Conservation (phyloP, 2,888 invertebrate genomes). For the Ophion obscuratus region DNA sequence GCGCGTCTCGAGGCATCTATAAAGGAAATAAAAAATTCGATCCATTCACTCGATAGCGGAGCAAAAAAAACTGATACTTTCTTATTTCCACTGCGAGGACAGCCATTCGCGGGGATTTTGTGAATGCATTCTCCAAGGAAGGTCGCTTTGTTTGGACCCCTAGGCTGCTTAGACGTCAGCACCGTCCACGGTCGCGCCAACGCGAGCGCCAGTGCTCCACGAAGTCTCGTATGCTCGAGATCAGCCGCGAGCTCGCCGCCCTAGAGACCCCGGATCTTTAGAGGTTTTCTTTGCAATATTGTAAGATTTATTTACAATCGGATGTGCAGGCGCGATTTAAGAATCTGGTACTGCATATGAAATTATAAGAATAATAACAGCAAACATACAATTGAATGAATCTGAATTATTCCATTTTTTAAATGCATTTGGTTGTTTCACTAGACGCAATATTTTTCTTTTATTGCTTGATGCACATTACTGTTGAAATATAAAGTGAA, state of each 20-base stretch:
- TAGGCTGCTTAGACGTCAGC: slow-evolving; percentile 23
- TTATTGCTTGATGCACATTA: too few species aligned
- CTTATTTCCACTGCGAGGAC: not conserved
- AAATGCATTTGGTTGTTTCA: not conserved
- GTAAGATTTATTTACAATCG: not conserved
- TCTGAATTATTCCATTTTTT: not conserved
- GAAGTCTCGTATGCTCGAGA: slow-evolving; percentile 25
- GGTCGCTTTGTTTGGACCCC: not conserved
- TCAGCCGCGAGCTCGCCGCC: not conserved
- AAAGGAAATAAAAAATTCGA: not conserved
- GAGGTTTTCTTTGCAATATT: not conserved
- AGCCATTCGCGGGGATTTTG: not conserved
- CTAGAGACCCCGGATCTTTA: not conserved
- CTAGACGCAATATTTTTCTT: too few species aligned
- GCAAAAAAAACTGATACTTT: not conserved
- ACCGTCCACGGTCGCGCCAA: slow-evolving; percentile 12
- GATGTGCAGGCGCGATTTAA: not conserved
- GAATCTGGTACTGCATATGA: not conserved
- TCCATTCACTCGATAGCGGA: not conserved
- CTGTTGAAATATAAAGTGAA: not conserved
- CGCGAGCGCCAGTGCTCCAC: slow-evolving; percentile 18
- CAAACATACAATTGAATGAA: not conserved
- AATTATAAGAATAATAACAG: not conserved
- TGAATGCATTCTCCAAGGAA: slow-evolving; percentile 6
- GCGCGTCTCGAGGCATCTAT: not conserved